Evolutionary conservation across 2,113 vertebrate species (phyloP).

Genomic region (Motacilla alba): DNA sequence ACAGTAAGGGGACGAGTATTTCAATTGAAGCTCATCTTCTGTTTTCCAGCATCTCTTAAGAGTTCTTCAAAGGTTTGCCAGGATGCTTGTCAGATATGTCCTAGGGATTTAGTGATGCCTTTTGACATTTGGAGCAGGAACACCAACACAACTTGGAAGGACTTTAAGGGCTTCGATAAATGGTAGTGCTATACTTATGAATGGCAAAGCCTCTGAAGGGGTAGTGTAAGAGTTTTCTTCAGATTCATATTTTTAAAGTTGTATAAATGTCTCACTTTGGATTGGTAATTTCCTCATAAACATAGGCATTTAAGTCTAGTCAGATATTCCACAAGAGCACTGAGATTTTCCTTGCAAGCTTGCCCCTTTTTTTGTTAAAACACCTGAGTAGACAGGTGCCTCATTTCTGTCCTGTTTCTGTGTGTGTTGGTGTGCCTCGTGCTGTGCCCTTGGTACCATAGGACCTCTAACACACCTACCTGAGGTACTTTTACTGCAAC

Average conservation of each 20-base stretch:
- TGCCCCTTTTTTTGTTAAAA: background rate
- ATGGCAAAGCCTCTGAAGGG: background rate
- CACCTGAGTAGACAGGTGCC: background rate
- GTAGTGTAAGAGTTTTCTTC: background rate
- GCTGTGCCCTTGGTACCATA: background rate
- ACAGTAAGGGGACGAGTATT: background rate
- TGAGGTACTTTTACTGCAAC: background rate
- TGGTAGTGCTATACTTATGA: rapidly evolving
- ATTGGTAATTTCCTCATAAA: background rate
- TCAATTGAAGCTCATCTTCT: background rate
- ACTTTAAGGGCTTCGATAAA: background rate
- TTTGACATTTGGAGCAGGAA: background rate
- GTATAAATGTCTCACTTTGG: background rate
- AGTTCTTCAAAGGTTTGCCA: background rate
- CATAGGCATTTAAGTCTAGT: background rate
- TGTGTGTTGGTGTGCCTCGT: rapidly evolving
- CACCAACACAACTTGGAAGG: background rate
- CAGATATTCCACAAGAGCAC: background rate
- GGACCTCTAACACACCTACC: background rate
- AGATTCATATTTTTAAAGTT: background rate
- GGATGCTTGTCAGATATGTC: background rate
- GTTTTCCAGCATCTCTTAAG: background rate
- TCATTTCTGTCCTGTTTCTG: background rate
- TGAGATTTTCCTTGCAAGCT: background rate
- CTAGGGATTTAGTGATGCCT: background rate